Conservation (phyloP, 92 coral and sea anemone genomes). For the Zoanthus sansibaricus region DNA sequence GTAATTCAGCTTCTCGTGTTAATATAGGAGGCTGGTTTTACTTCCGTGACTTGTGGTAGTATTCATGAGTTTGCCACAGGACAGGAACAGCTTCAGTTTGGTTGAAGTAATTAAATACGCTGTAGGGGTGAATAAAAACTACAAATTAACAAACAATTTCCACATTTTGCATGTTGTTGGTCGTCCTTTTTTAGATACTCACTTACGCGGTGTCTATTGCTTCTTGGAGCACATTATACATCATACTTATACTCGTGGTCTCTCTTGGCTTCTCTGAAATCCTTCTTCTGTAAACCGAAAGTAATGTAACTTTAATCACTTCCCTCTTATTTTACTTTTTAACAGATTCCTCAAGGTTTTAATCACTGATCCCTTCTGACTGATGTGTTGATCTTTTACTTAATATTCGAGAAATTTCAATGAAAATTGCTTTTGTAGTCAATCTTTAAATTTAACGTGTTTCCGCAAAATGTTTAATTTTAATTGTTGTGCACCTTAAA, state of each 20-base stretch:
- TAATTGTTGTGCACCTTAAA: too few relatives aligned
- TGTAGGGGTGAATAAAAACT: constrained; percentile 17
- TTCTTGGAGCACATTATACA: not conserved
- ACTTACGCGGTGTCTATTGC: not conserved
- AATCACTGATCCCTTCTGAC: constrained; percentile 49
- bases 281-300: not conserved
- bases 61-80: not conserved
- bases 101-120: not conserved
- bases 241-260: not conserved
- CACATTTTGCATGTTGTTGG: not conserved
- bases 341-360: constrained; percentile 19
- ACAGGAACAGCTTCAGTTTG: not conserved
- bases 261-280: constrained; percentile 9
- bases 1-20: not conserved
- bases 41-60: not conserved
- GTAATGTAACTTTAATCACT: not conserved
- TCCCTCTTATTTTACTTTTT: not conserved
- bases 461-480: not conserved
- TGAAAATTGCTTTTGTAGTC: too few relatives aligned
- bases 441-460: not conserved
- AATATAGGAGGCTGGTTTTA: not conserved
- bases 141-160: not conserved
- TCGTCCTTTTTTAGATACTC: not conserved
- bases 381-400: constrained; percentile 44
- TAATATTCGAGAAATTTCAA: not conserved